Conservation (phyloP, 1,140 invertebrate species). For the Rhopalosiphum padi region DNA sequence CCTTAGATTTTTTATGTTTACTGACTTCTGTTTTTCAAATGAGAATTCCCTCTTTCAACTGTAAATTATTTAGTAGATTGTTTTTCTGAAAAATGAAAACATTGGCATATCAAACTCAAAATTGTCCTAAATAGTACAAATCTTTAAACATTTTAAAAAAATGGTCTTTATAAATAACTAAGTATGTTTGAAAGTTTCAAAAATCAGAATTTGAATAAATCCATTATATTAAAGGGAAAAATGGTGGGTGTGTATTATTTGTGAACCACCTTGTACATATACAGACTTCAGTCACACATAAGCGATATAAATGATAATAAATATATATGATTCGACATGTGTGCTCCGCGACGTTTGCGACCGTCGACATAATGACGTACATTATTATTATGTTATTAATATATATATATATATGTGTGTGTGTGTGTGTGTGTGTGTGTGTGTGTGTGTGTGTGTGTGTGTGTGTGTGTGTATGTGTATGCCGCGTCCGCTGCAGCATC, state of each 20-base stretch:
- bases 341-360: conserved; percentile 29
- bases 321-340: conserved; percentile 23
- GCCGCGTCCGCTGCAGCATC: conserved; percentile 32
- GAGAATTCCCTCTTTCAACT: background rate
- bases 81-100: background rate
- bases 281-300: background rate
- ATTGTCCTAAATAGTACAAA: background rate
- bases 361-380: conserved; percentile 35
- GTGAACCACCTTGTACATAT: background rate
- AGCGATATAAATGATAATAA: background rate
- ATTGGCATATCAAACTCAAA: background rate
- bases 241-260: background rate
- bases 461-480: background rate
- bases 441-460: background rate
- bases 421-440: background rate
- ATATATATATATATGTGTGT: background rate
- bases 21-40: background rate
- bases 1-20: background rate
- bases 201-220: too few species aligned
- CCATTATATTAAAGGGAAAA: too few species aligned
- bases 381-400: background rate
- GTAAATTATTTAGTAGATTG: background rate
- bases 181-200: too few species aligned
- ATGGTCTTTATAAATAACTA: background rate
- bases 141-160: background rate